Conservation (phyloP, 1,140 invertebrate genomes). For the Megalonaias nervosa region DNA sequence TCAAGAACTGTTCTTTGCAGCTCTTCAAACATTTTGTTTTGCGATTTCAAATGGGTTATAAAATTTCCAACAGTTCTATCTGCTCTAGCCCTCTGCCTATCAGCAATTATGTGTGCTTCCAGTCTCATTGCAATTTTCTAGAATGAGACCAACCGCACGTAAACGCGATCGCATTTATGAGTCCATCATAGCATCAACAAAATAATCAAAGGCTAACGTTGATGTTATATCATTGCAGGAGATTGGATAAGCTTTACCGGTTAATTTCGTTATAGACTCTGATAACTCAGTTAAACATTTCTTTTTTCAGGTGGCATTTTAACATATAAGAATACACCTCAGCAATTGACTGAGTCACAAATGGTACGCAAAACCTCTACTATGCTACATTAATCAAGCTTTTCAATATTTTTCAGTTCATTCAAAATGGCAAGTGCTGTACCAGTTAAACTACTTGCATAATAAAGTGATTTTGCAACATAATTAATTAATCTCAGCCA, state of each 20-base stretch:
- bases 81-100: conserved; percentile 8
- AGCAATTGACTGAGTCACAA: conserved; percentile 3
- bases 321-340: conserved; percentile 8
- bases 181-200: conserved; percentile 18
- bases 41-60: background rate
- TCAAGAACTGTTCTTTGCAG: too few species aligned
- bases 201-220: conserved; percentile 18
- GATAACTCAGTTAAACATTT: conserved; percentile 5
- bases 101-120: conserved; percentile 25
- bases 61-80: background rate
- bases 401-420: background rate
- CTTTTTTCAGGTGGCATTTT: background rate
- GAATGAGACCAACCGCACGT: conserved; percentile 14
- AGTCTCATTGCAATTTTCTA: conserved; percentile 23
- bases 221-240: conserved; percentile 4
- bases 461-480: background rate
- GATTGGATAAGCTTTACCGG: conserved; percentile 20
- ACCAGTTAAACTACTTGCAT: background rate
- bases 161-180: conserved; percentile 8
- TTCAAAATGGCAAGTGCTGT: background rate
- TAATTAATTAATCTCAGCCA: too few species aligned
- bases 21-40: background rate
- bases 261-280: conserved; percentile 14
- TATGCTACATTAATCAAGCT: conserved; percentile 1
- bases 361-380: background rate